Evolutionary conservation across 2,113 vertebrate species (phyloP).

Genomic region (Trinectes maculatus): DNA sequence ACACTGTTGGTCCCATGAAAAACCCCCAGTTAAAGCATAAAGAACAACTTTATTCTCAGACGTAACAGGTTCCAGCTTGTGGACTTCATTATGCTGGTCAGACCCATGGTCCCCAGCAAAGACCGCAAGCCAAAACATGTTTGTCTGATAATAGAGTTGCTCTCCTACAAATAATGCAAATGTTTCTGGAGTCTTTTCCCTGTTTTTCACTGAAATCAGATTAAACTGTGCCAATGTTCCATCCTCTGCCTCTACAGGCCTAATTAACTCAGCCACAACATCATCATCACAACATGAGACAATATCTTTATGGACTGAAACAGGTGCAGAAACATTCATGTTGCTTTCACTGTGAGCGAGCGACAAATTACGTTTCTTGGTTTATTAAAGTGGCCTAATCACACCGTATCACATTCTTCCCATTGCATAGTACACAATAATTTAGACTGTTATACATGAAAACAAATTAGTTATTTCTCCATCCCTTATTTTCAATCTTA

Average conservation of each 20-base stretch:
- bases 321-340: background rate
- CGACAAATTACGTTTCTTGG: background rate
- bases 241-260: too few relatives aligned
- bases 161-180: background rate
- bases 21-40: too few relatives aligned
- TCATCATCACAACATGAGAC: too few relatives aligned
- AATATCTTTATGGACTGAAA: too few relatives aligned
- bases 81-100: background rate
- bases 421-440: background rate
- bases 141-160: background rate
- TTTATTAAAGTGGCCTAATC: background rate
- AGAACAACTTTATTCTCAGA: background rate
- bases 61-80: background rate
- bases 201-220: too few relatives aligned
- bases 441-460: background rate
- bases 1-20: background rate
- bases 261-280: too few relatives aligned
- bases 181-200: background rate
- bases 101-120: background rate
- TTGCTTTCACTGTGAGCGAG: background rate
- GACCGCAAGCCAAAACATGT: background rate
- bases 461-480: slow-evolving; percentile 21
- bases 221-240: too few relatives aligned
- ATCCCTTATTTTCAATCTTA: slow-evolving; percentile 85
- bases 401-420: background rate